Conservation (phyloP, 2,888 invertebrate genomes). For the Nephrotoma guestfalica region DNA sequence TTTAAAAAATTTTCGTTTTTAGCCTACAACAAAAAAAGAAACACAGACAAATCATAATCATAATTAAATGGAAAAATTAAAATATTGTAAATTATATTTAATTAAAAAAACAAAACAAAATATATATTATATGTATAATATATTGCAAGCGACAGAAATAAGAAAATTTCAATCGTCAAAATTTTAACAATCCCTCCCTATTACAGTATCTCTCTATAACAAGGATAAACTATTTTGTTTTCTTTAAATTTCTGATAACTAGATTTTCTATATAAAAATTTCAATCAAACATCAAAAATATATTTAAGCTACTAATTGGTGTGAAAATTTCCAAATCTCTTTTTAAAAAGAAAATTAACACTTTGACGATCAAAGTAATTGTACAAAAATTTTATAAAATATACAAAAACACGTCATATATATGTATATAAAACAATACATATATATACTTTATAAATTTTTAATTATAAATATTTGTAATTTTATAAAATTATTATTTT, state of each 20-base stretch:
- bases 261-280: slow-evolving; percentile 2
- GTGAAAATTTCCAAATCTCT: not conserved
- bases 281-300: not conserved
- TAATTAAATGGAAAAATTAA: slow-evolving; percentile 20
- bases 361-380: slow-evolving; percentile 4
- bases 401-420: not conserved
- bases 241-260: not conserved
- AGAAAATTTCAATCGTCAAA: slow-evolving; percentile 5
- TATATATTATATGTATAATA: not conserved
- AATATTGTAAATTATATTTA: slow-evolving; percentile 29
- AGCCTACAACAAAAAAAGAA: not conserved
- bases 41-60: slow-evolving; percentile 15
- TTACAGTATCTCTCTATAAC: not conserved
- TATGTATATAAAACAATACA: not conserved
- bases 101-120: not conserved
- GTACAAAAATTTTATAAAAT: not conserved
- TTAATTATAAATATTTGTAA: not conserved
- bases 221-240: not conserved
- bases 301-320: not conserved
- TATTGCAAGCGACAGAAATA: slow-evolving; percentile 1
- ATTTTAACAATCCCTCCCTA: not conserved
- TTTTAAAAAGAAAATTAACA: not conserved
- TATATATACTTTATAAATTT: not conserved
- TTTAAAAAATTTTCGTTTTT: not conserved
- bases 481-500: not conserved